Evolutionary conservation across 2,113 vertebrate genomes (phyloP).

Genomic region (Apteryx owenii): DNA sequence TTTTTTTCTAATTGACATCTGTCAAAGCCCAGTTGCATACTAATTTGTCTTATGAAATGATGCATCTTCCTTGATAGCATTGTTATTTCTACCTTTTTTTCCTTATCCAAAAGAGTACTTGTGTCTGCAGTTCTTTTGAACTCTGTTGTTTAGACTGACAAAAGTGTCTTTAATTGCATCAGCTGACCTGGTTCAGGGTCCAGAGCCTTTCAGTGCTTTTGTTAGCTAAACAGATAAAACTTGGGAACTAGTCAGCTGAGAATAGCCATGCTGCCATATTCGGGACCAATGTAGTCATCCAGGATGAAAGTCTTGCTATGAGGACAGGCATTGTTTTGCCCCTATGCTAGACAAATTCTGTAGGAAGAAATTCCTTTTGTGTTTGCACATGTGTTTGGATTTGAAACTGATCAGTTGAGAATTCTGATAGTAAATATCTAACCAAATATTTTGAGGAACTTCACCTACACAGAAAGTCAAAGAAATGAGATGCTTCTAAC

Average conservation of each 20-base stretch:
- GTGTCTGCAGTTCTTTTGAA: not conserved
- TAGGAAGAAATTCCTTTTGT: not conserved
- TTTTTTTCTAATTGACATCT: not conserved
- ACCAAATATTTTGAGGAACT: not conserved
- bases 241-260: too few relatives aligned
- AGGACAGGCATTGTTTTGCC: not conserved
- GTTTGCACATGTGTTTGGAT: not conserved
- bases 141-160: not conserved
- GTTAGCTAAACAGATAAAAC: not conserved
- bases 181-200: not conserved
- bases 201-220: not conserved
- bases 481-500: not conserved
- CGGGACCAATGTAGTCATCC: rapidly evolving
- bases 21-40: not conserved
- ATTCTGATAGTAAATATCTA: not conserved
- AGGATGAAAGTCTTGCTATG: not conserved
- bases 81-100: not conserved
- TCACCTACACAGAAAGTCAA: not conserved
- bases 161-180: not conserved
- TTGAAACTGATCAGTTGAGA: not conserved
- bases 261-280: not conserved
- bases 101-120: not conserved
- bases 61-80: not conserved
- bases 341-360: not conserved
- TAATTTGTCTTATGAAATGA: not conserved